Conservation (phyloP, 2,888 invertebrate genomes). For the Andrena camellia region DNA sequence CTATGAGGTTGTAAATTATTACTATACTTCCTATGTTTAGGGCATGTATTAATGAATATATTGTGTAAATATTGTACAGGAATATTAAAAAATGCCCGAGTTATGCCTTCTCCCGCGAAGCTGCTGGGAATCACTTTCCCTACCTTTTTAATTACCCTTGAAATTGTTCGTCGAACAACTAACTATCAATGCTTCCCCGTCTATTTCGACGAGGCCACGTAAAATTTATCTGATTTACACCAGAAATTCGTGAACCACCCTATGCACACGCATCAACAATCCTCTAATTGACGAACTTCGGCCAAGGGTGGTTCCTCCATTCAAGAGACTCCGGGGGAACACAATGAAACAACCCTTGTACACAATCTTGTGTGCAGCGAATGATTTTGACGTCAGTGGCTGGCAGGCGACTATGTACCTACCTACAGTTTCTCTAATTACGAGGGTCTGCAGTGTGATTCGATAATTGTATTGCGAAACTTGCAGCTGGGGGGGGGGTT, state of each 20-base stretch:
- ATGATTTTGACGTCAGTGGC: too few relatives aligned
- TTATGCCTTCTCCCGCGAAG: too few relatives aligned
- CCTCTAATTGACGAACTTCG: slow-evolving; percentile 32
- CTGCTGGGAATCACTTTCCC: background rate
- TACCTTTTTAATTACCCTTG: background rate
- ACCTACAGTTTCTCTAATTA: too few relatives aligned
- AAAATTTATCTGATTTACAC: background rate
- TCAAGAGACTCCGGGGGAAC: background rate
- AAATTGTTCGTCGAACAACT: background rate
- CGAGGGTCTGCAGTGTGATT: too few relatives aligned
- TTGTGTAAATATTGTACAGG: too few relatives aligned
- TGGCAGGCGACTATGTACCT: too few relatives aligned
- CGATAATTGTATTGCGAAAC: too few relatives aligned
- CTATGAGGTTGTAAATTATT: too few relatives aligned
- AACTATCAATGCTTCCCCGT: background rate
- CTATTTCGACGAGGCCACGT: background rate
- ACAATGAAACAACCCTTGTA: slow-evolving; percentile 10
- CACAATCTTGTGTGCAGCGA: background rate
- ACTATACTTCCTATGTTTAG: too few relatives aligned
- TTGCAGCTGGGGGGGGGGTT: too few relatives aligned
- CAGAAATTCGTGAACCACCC: background rate
- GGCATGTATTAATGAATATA: too few relatives aligned
- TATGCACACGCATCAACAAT: background rate
- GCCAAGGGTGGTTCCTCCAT: slow-evolving; percentile 32
- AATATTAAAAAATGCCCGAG: too few relatives aligned